phyloP scores from a whole-genome alignment of 2,888 invertebrate genomes.

The Leptopilina myrica region DNA sequence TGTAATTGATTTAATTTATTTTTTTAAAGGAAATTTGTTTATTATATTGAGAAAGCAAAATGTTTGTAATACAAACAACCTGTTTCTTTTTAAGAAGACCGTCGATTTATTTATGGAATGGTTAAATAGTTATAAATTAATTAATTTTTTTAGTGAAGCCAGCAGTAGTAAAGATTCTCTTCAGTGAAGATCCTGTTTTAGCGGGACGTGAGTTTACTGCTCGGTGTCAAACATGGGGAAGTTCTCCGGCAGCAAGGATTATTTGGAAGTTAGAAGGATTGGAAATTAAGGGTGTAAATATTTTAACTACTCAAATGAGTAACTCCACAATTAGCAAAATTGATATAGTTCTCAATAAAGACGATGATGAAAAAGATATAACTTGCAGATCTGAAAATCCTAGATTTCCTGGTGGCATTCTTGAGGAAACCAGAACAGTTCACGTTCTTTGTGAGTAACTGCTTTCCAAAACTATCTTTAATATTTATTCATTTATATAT shows the following conservation, averaged over 20 bases:
- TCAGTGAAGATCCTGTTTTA: conserved; percentile 84
- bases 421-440: conserved; percentile 87
- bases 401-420: conserved; percentile 88
- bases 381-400: conserved; percentile 92
- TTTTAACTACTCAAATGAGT: conserved; percentile 79
- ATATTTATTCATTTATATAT: no score
- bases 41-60: no score
- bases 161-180: conserved; percentile 84
- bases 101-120: no score
- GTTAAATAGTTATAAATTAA: neutral
- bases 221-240: conserved; percentile 89
- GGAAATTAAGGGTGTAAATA: conserved; percentile 81
- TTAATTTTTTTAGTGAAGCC: conserved; percentile 83
- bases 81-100: no score
- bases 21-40: no score
- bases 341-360: conserved; percentile 85
- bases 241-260: conserved; percentile 89
- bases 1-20: no score
- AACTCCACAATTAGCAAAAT: conserved; percentile 85
- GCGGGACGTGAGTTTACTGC: conserved; percentile 86
- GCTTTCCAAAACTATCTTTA: conserved; percentile 11
- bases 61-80: no score
- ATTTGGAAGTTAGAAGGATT: conserved; percentile 88
- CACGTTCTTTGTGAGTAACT: conserved; percentile 89
- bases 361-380: conserved; percentile 89